Conservation (phyloP, 2,797 vertebrate species). For the Poecile montanus region DNA sequence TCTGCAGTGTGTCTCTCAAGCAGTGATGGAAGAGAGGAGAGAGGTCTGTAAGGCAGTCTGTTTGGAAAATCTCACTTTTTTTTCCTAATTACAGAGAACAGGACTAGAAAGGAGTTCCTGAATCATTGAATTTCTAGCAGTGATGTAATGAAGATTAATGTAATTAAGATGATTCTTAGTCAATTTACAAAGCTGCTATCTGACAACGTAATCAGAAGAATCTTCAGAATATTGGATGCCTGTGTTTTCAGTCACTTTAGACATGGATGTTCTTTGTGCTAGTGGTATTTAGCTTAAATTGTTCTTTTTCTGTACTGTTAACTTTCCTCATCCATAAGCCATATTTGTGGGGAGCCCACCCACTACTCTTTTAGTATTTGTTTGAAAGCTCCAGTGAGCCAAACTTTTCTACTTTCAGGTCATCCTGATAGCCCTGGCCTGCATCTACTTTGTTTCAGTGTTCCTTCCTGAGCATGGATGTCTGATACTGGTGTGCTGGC, state of each 20-base stretch:
- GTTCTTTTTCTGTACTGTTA: neutral
- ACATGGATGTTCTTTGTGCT: neutral
- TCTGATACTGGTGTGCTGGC: neutral
- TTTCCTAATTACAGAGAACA: neutral
- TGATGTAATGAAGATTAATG: neutral
- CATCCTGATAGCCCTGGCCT: neutral
- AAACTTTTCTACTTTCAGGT: neutral
- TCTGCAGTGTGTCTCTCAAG: neutral
- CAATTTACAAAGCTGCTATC: neutral
- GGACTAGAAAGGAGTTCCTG: neutral
- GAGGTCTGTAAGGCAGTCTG: neutral
- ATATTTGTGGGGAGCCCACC: neutral
- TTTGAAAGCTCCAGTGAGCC: neutral
- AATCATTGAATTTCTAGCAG: neutral
- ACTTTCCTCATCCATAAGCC: neutral
- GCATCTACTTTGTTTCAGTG: neutral
- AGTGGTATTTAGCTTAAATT: neutral
- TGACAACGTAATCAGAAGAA: neutral
- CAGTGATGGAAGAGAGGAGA: neutral
- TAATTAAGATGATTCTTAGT: neutral
- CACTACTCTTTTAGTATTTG: neutral
- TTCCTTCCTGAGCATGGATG: neutral
- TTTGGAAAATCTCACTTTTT: neutral
- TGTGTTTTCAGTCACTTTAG: neutral
- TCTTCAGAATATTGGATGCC: neutral